Base-by-base conservation (phyloP, 2,797 vertebrate genomes). In the Sebastes vulpes region DNA sequence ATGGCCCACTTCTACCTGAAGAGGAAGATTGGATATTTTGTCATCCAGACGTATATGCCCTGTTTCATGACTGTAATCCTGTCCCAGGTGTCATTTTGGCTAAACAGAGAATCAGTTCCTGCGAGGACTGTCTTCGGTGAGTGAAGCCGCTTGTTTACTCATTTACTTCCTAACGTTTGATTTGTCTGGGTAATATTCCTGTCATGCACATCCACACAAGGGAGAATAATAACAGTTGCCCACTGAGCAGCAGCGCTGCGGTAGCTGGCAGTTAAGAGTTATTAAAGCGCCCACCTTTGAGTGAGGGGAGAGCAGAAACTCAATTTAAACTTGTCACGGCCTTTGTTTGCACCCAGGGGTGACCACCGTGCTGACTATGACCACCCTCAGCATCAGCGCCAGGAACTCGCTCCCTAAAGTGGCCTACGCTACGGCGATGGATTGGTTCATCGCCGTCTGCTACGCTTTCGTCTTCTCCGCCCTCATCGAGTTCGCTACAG, bases 381-480 rank as follows among this genome's bases (percentile, higher is more conserved):
- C 98, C 23, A 99, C 98, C 0, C 96, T 99, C 82, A 99, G 98
- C 91, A 99, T 99, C 95, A 99, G 98, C 32, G 98, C 98, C 82
- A 96, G 98, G 73, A 99, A 98, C 94, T 99, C 98, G 0, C 95
- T 99, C 79, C 98, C 98, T 18, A 99, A 99, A 93, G 98, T 99
- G 94, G 98, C 98, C 64, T 99, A 99, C 0, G 98, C 98, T 4
- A 99, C 98, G 0, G 98, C 98, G 57, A 99, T 99, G 98, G 98
- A 99, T 93, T 99, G 98, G 98, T 99, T 99, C 93, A 99, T 99
- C 25, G 98, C 98, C 1, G 98, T 99, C 63, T 99, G 98, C 92
- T 99, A 99, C 7, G 98, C 98, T 10, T 99, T 99, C 8, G 98
- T 99, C 42, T 99, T 99, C 85, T 99, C 98, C 0, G 98, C 98